Evolutionary conservation across 2,888 invertebrate genomes (phyloP), one percentile per base, ranked within the genome.

Genomic region (Hemithea aestivaria): DNA sequence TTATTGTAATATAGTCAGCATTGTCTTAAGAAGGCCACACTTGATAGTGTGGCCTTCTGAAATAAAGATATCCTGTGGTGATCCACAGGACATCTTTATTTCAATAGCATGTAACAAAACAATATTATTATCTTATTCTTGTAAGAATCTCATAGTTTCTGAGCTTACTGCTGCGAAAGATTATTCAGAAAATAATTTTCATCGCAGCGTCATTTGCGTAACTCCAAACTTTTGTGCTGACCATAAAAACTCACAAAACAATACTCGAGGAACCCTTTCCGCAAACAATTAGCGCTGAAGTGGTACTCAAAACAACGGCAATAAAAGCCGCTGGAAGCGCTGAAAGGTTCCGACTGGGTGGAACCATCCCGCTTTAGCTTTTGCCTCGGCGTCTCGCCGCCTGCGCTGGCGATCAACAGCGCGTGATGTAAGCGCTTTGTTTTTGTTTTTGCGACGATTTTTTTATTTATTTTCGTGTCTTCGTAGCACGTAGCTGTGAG

Each of bases 271-370:
- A 79, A 83, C 85, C 85, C 85, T 83, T 83, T 81, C 85, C 73
- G 82, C 83, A 81, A 83, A 87, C 85, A 85, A 87, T 87, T 85
- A 84, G 75, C 73, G 83, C 66, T 61, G 71, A 67, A 85, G 84
- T 73, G 80, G 50, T 76, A 59, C 83, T 83, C 54, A 50, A 62
- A 80, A 84, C 83, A 84, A 83, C 81, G 65, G 79, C 76, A 72
- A 80, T 79, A 73, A 75, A 72, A 68, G 75, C 69, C 61, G 60
- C 61, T 64, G 59, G 56, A 63, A 45, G 42, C 40, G 47, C 52
- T 48, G 49, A 52, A 63, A 71, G 75, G 69, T 76, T 73, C 75
- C 77, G 70, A 78, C 79, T 79, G 73, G 81, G 75, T 82, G 81
- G 66, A 69, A 55, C 59, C 62, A 65, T 61, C 66, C 57, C 70